A percentile compares a stretch with the other conserved stretches of the same genome.
phyloP scores from a whole-genome alignment of 1,140 invertebrate genomes.

The Ooceraea biroi region DNA sequence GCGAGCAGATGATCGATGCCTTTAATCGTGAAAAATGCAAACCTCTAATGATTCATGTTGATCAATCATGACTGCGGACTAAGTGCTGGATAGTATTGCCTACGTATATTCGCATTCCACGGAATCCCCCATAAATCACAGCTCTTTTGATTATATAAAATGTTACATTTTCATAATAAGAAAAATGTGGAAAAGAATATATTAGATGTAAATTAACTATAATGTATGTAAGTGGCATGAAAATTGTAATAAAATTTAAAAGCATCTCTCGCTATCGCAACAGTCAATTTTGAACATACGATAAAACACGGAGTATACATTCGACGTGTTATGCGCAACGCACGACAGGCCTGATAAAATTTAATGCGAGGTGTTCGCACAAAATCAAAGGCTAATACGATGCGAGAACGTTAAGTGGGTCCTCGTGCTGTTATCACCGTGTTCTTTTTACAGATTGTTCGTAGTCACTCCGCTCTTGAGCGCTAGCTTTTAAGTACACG shows the following conservation, averaged over 20 bases:
- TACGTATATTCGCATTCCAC: background rate
- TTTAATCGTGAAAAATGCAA: constrained; percentile 14
- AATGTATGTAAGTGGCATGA: background rate
- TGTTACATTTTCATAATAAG: background rate
- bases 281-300: background rate
- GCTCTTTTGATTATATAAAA: background rate
- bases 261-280: background rate
- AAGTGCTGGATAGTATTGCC: background rate
- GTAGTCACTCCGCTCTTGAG: background rate
- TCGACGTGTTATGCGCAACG: background rate
- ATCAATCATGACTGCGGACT: background rate
- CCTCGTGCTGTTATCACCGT: constrained; percentile 16
- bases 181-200: background rate
- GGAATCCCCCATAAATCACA: background rate
- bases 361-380: constrained; percentile 19
- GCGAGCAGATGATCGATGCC: background rate
- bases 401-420: constrained; percentile 29
- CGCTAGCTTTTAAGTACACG: constrained; percentile 30
- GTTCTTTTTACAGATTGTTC: constrained; percentile 34
- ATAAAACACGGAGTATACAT: constrained; percentile 1
- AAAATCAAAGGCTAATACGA: constrained; percentile 21
- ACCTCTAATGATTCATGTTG: background rate
- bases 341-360: constrained; percentile 21
- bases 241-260: background rate
- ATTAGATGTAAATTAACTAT: background rate